Base-by-base conservation (phyloP, 2,113 vertebrate species). In the Cepphus grylle region DNA sequence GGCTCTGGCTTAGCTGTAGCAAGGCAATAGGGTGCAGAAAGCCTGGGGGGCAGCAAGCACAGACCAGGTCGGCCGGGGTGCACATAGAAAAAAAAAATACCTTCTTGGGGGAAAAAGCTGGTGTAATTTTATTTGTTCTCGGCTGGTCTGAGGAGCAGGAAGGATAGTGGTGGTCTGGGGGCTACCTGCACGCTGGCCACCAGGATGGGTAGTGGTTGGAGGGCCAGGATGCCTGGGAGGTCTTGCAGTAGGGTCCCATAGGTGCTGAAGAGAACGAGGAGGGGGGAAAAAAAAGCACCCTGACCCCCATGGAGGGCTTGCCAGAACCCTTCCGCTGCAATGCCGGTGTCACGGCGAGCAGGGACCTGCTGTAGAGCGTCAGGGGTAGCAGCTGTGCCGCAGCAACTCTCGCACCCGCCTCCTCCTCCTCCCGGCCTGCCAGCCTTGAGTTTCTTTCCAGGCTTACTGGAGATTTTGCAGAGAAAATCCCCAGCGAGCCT, bases 341-440 rank as follows among this genome's bases (percentile, higher is more conserved):
- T 11, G 29, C 11, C 4, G 1, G 42, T 13, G 58, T 10, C 9
- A 3, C 0, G 1, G 43, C 1, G 1, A 59, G 67, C 15, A 1
- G 55, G 16, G 66, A 27, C 11, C 23, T 1, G 4, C 15, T 34
- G n/a, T 1, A 16, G 42, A 58, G 42, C 3, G 4, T 21, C 34
- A 36, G 25, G 38, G 42, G 38, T 8, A 76, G 82, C 53, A 81
- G 79, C 74, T 79, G 56, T 0, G 2, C 71, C 42, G 30, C 49
- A 38, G 62, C 66, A 47, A 12, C 53, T 52, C 86, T 73, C 53
- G 30, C 42, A 45, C 5, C 42, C 6, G 4, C 56, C 55, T 80
- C 63, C 40, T 56, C 42, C 53, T 90, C 86, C 78, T 82, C 59
- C 78, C 4, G 9, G 49, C 43, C 49, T 23, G 32, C 50, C 15